phyloP scores from a whole-genome alignment of 2,888 invertebrate species.

The Chloroclysta siterata region DNA sequence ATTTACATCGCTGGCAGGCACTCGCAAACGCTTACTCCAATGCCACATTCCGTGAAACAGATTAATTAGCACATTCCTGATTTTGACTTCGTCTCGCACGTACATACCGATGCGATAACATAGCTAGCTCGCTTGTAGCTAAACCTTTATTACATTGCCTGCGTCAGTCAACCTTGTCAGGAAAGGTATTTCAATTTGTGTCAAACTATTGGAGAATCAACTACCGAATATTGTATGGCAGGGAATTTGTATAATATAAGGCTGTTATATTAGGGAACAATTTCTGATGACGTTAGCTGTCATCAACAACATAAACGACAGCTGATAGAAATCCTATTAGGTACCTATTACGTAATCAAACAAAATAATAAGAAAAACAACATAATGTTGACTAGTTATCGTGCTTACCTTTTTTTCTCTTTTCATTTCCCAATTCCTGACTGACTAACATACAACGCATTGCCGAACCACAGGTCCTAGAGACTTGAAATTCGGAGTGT shows the following conservation, averaged over 20 bases:
- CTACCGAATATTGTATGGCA: conserved; percentile 24
- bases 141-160: not conserved
- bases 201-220: conserved; percentile 22
- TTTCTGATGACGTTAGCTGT: not conserved
- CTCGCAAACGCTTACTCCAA: conserved; percentile 1
- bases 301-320: too few relatives aligned
- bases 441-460: too few relatives aligned
- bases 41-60: conserved; percentile 16
- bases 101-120: not conserved
- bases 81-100: conserved; percentile 13
- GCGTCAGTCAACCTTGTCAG: conserved; percentile 20
- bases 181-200: conserved; percentile 33
- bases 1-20: not conserved
- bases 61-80: conserved; percentile 30
- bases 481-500: too few relatives aligned
- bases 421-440: too few relatives aligned
- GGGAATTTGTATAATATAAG: conserved; percentile 29
- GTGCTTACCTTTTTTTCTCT: too few relatives aligned
- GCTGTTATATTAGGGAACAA: conserved; percentile 9
- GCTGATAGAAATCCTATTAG: too few relatives aligned
- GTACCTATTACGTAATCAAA: too few relatives aligned
- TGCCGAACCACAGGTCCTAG: too few relatives aligned
- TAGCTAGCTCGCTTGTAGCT: not conserved
- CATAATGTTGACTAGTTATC: too few relatives aligned
- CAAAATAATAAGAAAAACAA: too few relatives aligned